Evolutionary conservation across 2,888 invertebrate genomes (phyloP).

Genomic region (Amblyteles armatorius): DNA sequence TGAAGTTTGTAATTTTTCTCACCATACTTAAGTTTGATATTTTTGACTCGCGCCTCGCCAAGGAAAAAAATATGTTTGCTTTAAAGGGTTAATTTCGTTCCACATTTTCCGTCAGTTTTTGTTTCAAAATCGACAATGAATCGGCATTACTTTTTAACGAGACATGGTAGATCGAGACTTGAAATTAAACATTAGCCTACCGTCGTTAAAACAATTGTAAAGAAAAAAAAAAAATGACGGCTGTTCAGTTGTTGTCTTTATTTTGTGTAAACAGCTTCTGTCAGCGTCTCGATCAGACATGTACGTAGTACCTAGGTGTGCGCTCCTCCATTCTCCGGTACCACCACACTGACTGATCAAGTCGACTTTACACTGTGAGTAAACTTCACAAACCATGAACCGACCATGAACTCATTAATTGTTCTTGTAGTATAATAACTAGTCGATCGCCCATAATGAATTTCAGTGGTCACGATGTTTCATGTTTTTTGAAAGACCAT

Average conservation of each 20-base stretch:
- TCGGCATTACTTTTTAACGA: slow-evolving; percentile 39
- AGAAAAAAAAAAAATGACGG: slow-evolving; percentile 75
- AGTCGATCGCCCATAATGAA: slow-evolving; percentile 61
- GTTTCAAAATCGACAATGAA: slow-evolving; percentile 5
- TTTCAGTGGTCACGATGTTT: slow-evolving; percentile 64
- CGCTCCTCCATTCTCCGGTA: slow-evolving; percentile 82
- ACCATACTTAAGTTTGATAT: too few relatives aligned
- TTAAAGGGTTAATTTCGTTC: not conserved
- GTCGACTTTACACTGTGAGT: slow-evolving; percentile 84
- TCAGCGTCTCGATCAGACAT: slow-evolving; percentile 84
- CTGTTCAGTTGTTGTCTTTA: slow-evolving; percentile 84
- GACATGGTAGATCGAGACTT: slow-evolving; percentile 37
- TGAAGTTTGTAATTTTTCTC: too few relatives aligned
- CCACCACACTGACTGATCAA: slow-evolving; percentile 83
- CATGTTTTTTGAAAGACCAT: slow-evolving; percentile 57
- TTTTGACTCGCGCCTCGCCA: not conserved
- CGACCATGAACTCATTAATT: slow-evolving; percentile 62
- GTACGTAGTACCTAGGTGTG: slow-evolving; percentile 84
- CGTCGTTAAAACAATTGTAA: slow-evolving; percentile 41
- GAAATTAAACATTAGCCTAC: slow-evolving; percentile 16
- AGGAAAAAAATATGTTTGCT: not conserved
- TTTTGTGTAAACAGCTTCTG: slow-evolving; percentile 84
- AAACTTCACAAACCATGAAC: slow-evolving; percentile 80
- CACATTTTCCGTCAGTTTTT: not conserved
- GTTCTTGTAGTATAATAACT: slow-evolving; percentile 55